Conservation (phyloP, 2,888 invertebrate genomes). For the Ariolimax columbianus region DNA sequence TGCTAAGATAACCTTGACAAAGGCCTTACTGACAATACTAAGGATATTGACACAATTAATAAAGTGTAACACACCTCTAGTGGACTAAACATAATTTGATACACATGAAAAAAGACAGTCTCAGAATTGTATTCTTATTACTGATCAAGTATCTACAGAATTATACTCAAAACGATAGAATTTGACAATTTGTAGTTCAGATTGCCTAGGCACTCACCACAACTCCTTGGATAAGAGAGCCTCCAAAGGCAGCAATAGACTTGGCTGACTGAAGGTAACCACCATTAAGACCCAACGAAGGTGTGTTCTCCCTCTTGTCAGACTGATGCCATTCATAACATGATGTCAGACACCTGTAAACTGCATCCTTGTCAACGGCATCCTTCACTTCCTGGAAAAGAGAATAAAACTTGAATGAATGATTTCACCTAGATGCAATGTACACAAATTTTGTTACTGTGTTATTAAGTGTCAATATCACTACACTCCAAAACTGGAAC, state of each 20-base stretch:
- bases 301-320: conserved; percentile 60
- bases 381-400: conserved; percentile 77
- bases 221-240: conserved; percentile 70
- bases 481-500: too few species aligned
- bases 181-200: background rate
- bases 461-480: too few species aligned
- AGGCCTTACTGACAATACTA: too few species aligned
- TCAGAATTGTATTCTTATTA: background rate
- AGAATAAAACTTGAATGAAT: background rate
- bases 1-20: too few species aligned
- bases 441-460: too few species aligned
- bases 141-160: background rate
- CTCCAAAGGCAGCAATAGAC: conserved; percentile 70
- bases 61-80: too few species aligned
- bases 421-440: too few species aligned
- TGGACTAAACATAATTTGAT: too few species aligned
- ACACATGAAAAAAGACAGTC: too few species aligned
- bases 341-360: conserved; percentile 75
- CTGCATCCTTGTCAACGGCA: conserved; percentile 77
- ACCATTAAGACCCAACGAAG: conserved; percentile 61
- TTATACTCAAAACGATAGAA: too few species aligned
- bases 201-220: conserved; percentile 59
- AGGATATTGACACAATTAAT: too few species aligned
- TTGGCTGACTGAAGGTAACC: conserved; percentile 72
- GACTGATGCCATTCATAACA: conserved; percentile 75